Evolutionary conservation across 2,888 invertebrate species (phyloP), one percentile per base, ranked within the genome.

Genomic region (Pandemis corylana): DNA sequence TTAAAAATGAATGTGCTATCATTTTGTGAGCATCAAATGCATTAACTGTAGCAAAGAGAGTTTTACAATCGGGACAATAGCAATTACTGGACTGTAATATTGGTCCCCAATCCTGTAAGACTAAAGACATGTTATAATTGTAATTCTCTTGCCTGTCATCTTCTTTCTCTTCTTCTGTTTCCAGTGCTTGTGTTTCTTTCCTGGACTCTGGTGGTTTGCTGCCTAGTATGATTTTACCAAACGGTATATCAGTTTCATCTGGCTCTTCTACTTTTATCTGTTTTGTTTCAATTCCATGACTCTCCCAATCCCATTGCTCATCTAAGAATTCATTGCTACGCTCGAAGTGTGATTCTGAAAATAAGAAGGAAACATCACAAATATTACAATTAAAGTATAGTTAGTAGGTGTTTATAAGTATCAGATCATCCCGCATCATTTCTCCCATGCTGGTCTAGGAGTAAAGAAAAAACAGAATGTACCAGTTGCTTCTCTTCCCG

Each of bases 11-110:
- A 71, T 90, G 90, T 0, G 79, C 81, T 0, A 76, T 53, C 86
- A 87, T 89, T 7, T 88, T 89, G 46, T 90, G 90, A 0, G 85
- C 83, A 61, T 88, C 86, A 5, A 88, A 76, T 0, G 84, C 84
- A 15, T 89, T 90, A 0, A 81, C 80, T 0, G 90, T 90, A 0
- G 88, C 80, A 46, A 90, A 90, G 0, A 90, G 71, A 0, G 79
- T 89, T 1, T 82, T n/a, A 41, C 90, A 90, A 0, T 79, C 77
- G 0, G 74, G 72, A 13, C 90, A 90, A 42, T 79, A 90, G 7
- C 85, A 86, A 0, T 78, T 68, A 42, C 83, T 88, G 0, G 36
- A 63, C 0, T 78, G 63, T 0, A 90, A 72, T 1, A 74, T 76
- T 0, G 67, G 63, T 0, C 81, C 80, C 87, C 89, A 90, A 44